phyloP scores from a whole-genome alignment of 1,140 invertebrate species.

The Fopius arisanus region DNA sequence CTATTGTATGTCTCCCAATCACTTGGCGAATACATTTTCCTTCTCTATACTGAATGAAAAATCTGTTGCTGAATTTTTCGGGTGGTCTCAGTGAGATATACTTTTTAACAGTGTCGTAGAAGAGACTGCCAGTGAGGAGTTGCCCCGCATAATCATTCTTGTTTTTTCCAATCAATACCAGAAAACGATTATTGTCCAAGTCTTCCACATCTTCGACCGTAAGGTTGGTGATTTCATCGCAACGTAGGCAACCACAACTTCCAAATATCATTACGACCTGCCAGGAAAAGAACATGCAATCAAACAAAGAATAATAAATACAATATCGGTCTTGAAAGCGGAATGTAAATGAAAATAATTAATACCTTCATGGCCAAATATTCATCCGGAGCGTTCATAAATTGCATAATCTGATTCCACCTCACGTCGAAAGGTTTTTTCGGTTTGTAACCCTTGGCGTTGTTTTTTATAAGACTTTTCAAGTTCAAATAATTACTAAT shows the following conservation, averaged over 20 bases:
- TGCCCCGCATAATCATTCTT: conserved; percentile 31
- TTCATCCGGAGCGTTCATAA: not conserved
- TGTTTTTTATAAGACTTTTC: not conserved
- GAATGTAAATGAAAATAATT: not conserved
- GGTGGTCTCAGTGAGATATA: conserved; percentile 35
- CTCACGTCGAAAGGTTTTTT: not conserved
- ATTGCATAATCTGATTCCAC: not conserved
- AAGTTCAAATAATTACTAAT: not conserved
- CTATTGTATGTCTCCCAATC: conserved; percentile 37
- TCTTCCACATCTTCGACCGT: conserved; percentile 34
- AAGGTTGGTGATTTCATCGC: conserved; percentile 33
- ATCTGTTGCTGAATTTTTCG: conserved; percentile 23
- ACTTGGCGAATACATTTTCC: conserved; percentile 38
- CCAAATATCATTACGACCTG: conserved; percentile 23
- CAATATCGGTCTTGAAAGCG: not conserved
- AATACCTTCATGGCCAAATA: not conserved
- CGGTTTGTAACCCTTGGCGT: not conserved
- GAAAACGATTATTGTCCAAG: conserved; percentile 20
- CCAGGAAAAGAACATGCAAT: not conserved
- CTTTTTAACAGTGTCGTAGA: conserved; percentile 36
- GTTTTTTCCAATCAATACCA: conserved; percentile 27
- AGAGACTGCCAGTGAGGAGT: conserved; percentile 30
- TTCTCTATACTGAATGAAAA: conserved; percentile 39
- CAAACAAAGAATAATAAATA: not conserved
- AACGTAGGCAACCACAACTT: conserved; percentile 28